These are phyloP conservation scores for Neoitamus cyanurus DNA, from an alignment of 2,888 invertebrate genomes.

Conservation along the genomic window DNA sequence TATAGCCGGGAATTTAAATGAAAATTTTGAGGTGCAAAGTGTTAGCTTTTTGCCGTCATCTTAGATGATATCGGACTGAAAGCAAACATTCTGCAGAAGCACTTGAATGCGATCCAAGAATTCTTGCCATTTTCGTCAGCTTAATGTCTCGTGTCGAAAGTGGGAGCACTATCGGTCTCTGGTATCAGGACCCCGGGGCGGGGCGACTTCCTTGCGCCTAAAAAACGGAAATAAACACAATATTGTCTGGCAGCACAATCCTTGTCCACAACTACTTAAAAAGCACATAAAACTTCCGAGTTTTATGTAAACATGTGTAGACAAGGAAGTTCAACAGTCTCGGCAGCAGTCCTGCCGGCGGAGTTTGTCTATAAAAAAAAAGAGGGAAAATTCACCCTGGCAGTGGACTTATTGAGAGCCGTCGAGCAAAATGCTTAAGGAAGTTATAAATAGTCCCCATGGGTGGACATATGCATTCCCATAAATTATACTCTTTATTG, in stretches of 20 bases:
- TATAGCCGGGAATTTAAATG: background rate
- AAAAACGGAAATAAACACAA: constrained; percentile 45
- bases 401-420: constrained; percentile 32
- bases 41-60: background rate
- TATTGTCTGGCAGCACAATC: constrained; percentile 41
- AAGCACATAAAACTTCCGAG: constrained; percentile 36
- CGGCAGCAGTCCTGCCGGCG: background rate
- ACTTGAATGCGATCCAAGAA: background rate
- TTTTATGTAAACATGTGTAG: constrained; percentile 40
- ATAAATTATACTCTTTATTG: constrained; percentile 38
- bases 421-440: constrained; percentile 34
- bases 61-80: constrained; percentile 37
- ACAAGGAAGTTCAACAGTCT: background rate
- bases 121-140: background rate
- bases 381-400: constrained; percentile 31
- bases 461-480: constrained; percentile 42
- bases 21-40: constrained; percentile 20
- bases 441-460: constrained; percentile 40
- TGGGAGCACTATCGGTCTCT: constrained; percentile 4
- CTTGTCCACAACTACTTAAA: constrained; percentile 39
- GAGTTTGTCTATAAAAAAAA: background rate
- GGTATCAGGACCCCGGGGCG: constrained; percentile 17
- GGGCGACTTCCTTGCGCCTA: constrained; percentile 15
- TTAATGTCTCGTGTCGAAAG: constrained; percentile 27
- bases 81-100: constrained; percentile 31